Conservation (phyloP, 2,113 vertebrate species). For the Trochalopteron elliotii region DNA sequence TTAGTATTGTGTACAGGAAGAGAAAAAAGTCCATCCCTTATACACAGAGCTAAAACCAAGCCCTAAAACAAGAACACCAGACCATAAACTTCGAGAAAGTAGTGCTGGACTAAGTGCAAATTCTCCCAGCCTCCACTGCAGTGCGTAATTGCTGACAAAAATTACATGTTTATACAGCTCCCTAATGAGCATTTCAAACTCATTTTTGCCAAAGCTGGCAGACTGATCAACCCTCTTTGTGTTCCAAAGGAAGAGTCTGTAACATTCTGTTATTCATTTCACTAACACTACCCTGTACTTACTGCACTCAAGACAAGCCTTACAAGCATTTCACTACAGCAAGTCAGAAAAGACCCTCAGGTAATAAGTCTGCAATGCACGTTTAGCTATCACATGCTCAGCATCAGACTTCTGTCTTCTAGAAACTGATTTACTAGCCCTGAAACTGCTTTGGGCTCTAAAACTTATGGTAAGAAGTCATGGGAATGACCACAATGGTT, state of each 20-base stretch:
- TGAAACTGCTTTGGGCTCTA: background rate
- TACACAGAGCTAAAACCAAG: background rate
- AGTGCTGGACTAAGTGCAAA: background rate
- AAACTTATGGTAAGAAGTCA: background rate
- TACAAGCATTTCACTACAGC: background rate
- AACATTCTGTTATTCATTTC: background rate
- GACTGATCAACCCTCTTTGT: background rate
- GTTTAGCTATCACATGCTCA: background rate
- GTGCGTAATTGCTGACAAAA: background rate
- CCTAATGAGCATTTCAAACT: background rate
- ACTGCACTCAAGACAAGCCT: background rate
- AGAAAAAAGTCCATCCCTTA: background rate
- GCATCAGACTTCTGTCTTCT: background rate
- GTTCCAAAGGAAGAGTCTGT: background rate
- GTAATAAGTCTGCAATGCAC: background rate
- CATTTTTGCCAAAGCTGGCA: background rate
- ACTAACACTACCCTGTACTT: background rate
- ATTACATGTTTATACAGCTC: background rate
- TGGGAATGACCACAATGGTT: background rate
- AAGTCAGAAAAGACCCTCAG: background rate
- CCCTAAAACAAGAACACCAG: background rate
- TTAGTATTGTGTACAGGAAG: background rate
- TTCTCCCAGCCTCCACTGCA: background rate
- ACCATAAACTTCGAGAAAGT: accelerated
- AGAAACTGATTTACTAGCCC: background rate